Conservation (phyloP, 2,113 vertebrate species). For the Arvicanthis niloticus region DNA sequence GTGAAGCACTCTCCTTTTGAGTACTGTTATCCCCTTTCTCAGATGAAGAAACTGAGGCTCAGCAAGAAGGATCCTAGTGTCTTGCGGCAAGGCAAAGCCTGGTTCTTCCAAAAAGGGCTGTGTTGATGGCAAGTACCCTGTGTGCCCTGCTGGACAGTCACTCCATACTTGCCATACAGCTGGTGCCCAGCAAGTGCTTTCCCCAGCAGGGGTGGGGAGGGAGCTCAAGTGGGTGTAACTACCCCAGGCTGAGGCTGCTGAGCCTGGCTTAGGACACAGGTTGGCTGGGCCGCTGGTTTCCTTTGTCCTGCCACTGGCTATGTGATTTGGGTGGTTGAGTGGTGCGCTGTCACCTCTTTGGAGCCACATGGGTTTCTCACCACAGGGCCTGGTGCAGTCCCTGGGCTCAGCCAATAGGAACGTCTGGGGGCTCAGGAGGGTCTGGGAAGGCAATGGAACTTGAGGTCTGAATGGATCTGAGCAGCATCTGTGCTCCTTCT, state of each 20-base stretch:
- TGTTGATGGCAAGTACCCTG: too few species aligned
- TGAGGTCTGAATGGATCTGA: background rate
- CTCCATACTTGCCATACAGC: background rate
- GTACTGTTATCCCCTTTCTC: background rate
- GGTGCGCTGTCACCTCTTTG: background rate
- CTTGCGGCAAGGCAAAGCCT: background rate
- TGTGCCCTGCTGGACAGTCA: background rate
- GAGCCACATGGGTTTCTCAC: background rate
- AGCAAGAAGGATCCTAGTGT: accelerated
- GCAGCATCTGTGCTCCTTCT: background rate
- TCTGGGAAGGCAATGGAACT: background rate
- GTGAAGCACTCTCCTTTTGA: background rate
- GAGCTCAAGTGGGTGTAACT: background rate
- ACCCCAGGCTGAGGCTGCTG: background rate
- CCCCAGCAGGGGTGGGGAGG: accelerated
- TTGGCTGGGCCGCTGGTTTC: background rate
- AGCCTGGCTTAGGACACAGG: accelerated
- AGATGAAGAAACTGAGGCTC: background rate
- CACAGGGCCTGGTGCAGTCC: background rate
- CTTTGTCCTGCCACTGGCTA: background rate
- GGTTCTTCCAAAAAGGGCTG: background rate
- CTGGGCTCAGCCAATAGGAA: accelerated
- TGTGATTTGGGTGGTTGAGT: background rate
- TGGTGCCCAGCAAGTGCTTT: background rate
- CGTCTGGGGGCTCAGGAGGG: accelerated